Evolutionary conservation across 2,888 invertebrate genomes (phyloP).

Genomic region (Philopedon plagiatum): DNA sequence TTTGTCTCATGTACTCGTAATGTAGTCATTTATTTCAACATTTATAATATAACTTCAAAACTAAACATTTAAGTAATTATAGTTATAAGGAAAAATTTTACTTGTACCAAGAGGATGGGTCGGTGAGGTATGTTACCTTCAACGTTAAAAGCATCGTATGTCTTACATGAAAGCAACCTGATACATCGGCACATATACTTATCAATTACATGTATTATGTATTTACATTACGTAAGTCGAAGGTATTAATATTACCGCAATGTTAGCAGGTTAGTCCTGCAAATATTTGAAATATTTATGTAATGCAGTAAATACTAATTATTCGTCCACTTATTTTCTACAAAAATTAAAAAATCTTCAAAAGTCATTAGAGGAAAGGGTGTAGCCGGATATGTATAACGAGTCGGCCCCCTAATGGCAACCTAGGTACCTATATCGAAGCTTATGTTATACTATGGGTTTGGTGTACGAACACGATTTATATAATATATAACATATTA

Average conservation of each 20-base stretch:
- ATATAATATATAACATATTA: too few relatives aligned
- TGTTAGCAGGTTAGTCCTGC: not conserved
- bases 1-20: too few relatives aligned
- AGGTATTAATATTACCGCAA: conserved; percentile 3
- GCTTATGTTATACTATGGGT: too few relatives aligned
- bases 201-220: conserved; percentile 28
- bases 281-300: not conserved
- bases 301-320: not conserved
- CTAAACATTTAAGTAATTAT: too few relatives aligned
- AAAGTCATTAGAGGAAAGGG: too few relatives aligned
- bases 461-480: too few relatives aligned
- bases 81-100: not conserved
- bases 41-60: not conserved
- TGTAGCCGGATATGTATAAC: too few relatives aligned
- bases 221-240: not conserved
- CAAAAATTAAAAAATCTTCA: too few relatives aligned
- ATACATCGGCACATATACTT: conserved; percentile 30
- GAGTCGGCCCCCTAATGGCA: too few relatives aligned
- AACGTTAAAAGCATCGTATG: not conserved
- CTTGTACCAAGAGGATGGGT: not conserved
- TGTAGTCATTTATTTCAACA: too few relatives aligned
- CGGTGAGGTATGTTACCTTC: not conserved
- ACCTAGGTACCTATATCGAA: too few relatives aligned
- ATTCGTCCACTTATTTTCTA: too few relatives aligned
- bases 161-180: conserved; percentile 19